Percentiles rank a stretch among this genome's conserved stretches.
These are phyloP conservation scores for Schizopygopsis pylzovi DNA, from an alignment of 2,797 vertebrate genomes.

Conservation along the genomic window DNA sequence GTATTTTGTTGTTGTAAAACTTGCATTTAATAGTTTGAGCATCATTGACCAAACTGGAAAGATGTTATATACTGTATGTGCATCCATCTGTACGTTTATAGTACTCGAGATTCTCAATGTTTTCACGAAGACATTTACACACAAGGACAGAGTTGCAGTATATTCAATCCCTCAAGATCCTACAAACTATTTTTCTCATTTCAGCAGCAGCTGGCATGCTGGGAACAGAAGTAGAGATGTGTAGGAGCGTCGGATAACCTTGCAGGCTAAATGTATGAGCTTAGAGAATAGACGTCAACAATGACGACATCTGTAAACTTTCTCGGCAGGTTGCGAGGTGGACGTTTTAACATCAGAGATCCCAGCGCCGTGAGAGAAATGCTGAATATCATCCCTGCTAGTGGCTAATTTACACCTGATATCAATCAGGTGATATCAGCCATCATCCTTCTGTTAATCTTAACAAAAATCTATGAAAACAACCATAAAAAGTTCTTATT, in stretches of 20 bases:
- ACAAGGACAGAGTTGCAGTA: background rate
- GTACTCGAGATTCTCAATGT: background rate
- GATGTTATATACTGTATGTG: background rate
- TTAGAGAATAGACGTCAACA: background rate
- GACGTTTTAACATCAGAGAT: background rate
- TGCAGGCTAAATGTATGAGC: background rate
- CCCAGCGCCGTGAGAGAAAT: background rate
- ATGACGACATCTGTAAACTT: background rate
- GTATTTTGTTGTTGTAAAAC: background rate
- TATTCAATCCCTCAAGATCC: background rate
- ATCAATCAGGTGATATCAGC: background rate
- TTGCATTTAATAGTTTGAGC: background rate
- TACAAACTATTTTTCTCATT: background rate
- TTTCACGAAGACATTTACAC: background rate
- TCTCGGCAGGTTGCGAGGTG: background rate
- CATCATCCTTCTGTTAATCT: conserved; percentile 24
- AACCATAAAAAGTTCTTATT: conserved; percentile 5
- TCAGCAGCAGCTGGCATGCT: background rate
- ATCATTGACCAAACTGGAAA: background rate
- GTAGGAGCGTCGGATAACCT: background rate
- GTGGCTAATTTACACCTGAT: conserved; percentile 15
- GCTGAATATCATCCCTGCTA: background rate
- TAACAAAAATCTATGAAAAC: conserved; percentile 23
- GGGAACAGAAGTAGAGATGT: background rate
- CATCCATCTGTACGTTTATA: background rate